Base-by-base conservation (phyloP, 2,888 invertebrate genomes). In the Choristoneura rosaceana region DNA sequence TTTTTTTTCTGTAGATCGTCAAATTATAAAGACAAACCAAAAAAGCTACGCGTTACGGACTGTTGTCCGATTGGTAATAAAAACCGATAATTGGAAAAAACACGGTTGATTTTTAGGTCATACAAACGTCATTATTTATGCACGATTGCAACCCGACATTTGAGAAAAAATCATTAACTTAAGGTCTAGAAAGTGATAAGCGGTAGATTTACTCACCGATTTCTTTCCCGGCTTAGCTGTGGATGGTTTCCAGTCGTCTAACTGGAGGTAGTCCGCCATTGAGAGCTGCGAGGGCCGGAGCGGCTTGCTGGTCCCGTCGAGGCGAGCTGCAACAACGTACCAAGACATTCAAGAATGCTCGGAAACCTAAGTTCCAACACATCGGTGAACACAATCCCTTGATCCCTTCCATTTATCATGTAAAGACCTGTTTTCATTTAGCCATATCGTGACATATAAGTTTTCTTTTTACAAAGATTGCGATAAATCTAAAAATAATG, bases 201-300 rank as follows among this genome's bases (percentile, higher is more conserved):
- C 47, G 33, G 41, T 12, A 7, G 62, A 10, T 38, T 38, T 82
- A 95, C 96, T 95, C 94, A 99, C 99, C 94, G 98, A 95, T 93
- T 99, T 99, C 93, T 98, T 97, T 78, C 98, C 98, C 67, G 97
- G 96, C 76, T 94, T 94, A 71, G 95, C 92, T 63, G 87, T 88
- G 78, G 92, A 94, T 70, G 96, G 95, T 79, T 95, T 95, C 95
- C 96, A 98, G 82, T 98, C 97, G 90, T 97, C 97, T 94, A 86
- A 96, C 91, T 98, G 98, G 76, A 99, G 95, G 95, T 98, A 99
- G 90, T 99, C 98, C 87, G 98, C 98, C 96, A 99, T 97, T 73
- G 98, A 97, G 82, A 96, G 94, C 73, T 96, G 95, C 73, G 95
- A 95, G 74, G 96, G 95, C 74, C 96, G 95, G 74, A 96, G 95